Base-by-base conservation (phyloP, 2,113 vertebrate genomes). In the Rhinoderma darwinii region DNA sequence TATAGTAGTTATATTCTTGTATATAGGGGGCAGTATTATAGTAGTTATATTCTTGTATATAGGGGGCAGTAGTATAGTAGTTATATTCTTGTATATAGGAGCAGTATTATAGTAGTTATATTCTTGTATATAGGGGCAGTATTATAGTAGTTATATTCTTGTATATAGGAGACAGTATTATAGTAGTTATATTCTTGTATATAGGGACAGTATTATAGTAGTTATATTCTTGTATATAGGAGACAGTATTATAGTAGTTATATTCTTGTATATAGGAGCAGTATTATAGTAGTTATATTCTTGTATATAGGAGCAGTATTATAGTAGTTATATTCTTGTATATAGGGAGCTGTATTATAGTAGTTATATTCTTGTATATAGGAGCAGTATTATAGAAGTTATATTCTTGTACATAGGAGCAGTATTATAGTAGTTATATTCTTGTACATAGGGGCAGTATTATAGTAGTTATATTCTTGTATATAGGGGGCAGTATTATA, bases 271-370 rank as follows among this genome's bases (percentile, higher is more conserved):
- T 27, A 63, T 63, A 63, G 59, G 59, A 4, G 59, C 59, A 30
- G 59, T 63, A 63, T 63, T 63, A 63, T 63, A 63, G 59, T 63
- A 63, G n/a, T 63, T 63, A 63, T 63, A 63, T 63, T 63, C n/a
- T 63, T 30, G 59, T 63, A 63, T 27, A 63, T 63, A 63, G 59
- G 59, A 4, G 59, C 59, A 63, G 59, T 63, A 63, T 63, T 63
- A 63, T 63, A 63, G 59, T 63, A 63, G 59, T 63, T 63, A 63
- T 63, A 63, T 30, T 63, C 59, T 30, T 63, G 59, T 63, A 63
- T 27, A 63, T 63, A 63, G n/a, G 27, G 2, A n/a, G n/a, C 59
- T 30, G 59, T 63, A 63, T 63, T 63, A 63, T 63, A 63, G 59
- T 63, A 63, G 27, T 63, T 63, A 63, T 63, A 63, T 63, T 63